Evolutionary conservation across 2,888 invertebrate species (phyloP).

Genomic region (Shargacucullia verbasci): DNA sequence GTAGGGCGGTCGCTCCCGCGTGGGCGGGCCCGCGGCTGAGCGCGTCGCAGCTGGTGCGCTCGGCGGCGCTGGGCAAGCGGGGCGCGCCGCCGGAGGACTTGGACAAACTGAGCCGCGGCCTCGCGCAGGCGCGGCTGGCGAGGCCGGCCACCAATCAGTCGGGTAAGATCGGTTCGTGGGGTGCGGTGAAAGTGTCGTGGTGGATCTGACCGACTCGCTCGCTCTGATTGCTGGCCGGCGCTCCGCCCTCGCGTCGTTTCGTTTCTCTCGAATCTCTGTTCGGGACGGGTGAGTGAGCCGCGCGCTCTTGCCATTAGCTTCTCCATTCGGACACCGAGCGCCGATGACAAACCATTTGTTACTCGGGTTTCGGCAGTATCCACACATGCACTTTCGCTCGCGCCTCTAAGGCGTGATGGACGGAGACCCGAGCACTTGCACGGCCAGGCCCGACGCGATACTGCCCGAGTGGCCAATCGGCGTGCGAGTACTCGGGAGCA

Average conservation of each 20-base stretch:
- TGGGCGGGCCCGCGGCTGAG: conserved; percentile 48
- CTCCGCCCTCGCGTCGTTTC: conserved; percentile 49
- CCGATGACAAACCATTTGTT: conserved; percentile 68
- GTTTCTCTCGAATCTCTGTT: conserved; percentile 66
- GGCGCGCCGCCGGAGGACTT: conserved; percentile 59
- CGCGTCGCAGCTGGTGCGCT: conserved; percentile 67
- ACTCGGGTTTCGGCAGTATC: conserved; percentile 79
- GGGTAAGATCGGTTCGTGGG: conserved; percentile 77
- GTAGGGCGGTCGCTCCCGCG: conserved; percentile 39
- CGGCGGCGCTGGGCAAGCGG: conserved; percentile 63
- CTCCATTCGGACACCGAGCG: conserved; percentile 54
- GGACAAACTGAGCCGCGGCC: conserved; percentile 70
- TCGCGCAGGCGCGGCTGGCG: conserved; percentile 65
- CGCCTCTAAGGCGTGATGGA: conserved; percentile 66
- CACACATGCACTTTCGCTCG: conserved; percentile 87
- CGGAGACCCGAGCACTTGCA: conserved; percentile 43
- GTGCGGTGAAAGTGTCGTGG: conserved; percentile 83
- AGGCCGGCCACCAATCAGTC: conserved; percentile 60
- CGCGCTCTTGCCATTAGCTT: conserved; percentile 62
- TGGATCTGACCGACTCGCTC: conserved; percentile 60
- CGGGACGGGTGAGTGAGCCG: conserved; percentile 70
- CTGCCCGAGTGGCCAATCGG: conserved; percentile 63
- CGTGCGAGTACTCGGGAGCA: conserved; percentile 38
- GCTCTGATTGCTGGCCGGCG: conserved; percentile 61
- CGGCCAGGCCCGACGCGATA: conserved; percentile 90